These are phyloP conservation scores for Drosophila kambysellisi DNA, from an alignment of 2,888 invertebrate genomes.

Conservation along the genomic window DNA sequence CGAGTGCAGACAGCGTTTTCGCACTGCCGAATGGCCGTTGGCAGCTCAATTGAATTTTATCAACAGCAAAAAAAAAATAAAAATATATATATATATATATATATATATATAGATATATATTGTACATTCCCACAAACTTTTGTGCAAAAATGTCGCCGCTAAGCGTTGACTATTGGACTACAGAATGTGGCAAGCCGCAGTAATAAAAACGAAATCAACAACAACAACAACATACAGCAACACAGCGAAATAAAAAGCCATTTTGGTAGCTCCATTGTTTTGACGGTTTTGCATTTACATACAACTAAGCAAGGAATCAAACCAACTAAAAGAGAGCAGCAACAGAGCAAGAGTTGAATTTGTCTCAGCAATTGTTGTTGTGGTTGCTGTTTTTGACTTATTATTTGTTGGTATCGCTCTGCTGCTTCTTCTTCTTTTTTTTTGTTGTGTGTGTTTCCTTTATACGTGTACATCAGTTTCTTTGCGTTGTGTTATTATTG, in stretches of 20 bases:
- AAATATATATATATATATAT: background rate
- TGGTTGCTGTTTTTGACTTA: constrained; percentile 2
- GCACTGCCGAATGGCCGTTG: constrained; percentile 23
- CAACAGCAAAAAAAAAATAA: constrained; percentile 5
- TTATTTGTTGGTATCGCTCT: constrained; percentile 6
- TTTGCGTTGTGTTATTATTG: constrained; percentile 38
- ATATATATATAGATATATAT: background rate
- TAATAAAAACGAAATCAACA: constrained; percentile 15
- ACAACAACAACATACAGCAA: constrained; percentile 6
- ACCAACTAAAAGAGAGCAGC: constrained; percentile 17
- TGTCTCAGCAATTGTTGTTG: constrained; percentile 9
- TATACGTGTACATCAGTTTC: constrained; percentile 18
- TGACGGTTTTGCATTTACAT: constrained; percentile 47
- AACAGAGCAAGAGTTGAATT: constrained; percentile 21
- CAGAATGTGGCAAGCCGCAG: constrained; percentile 16
- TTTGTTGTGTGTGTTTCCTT: constrained; percentile 13
- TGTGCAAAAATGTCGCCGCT: constrained; percentile 21
- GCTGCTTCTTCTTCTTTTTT: background rate
- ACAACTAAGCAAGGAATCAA: constrained; percentile 36
- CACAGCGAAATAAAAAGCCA: constrained; percentile 43
- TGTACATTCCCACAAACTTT: background rate
- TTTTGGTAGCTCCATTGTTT: constrained; percentile 49
- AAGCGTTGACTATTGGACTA: constrained; percentile 36
- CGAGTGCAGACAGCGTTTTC: constrained; percentile 17
- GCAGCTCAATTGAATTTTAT: constrained; percentile 40